A percentile compares a stretch with the other conserved stretches of the same genome.
phyloP scores from a whole-genome alignment of 2,888 invertebrate species.

The Pantelozetes paolii region DNA sequence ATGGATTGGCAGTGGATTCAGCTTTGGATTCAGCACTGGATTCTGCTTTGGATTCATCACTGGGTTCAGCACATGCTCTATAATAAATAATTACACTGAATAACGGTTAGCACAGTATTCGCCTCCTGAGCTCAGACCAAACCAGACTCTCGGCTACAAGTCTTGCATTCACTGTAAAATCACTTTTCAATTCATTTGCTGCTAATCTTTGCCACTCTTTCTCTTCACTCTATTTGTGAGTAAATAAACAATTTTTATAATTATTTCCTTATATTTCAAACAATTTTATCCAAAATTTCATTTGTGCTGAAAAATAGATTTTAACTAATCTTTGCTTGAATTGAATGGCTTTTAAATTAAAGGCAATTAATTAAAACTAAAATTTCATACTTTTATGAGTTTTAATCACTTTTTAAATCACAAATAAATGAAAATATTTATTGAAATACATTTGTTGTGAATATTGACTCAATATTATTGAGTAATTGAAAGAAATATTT shows the following conservation, averaged over 20 bases:
- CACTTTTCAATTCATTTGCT: neutral
- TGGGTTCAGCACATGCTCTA: constrained; percentile 29
- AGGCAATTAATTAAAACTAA: no score
- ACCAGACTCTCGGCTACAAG: neutral
- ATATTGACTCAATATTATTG: no score
- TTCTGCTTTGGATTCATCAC: neutral
- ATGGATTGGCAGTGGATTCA: no score
- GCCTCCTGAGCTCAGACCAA: neutral
- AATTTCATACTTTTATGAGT: neutral
- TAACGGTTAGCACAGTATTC: neutral
- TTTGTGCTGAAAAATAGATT: no score
- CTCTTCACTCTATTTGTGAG: neutral
- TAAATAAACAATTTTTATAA: neutral
- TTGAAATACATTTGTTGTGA: no score
- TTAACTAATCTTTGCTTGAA: no score
- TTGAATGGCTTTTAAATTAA: no score
- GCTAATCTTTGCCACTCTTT: neutral
- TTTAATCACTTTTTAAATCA: neutral
- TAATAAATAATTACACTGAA: neutral
- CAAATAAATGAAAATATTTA: no score
- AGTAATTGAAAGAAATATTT: no score
- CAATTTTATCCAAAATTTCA: no score
- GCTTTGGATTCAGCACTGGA: neutral
- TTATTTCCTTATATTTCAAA: no score
- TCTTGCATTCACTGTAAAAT: neutral